Conservation (phyloP, 2,888 invertebrate genomes). For the Patella ulyssiponensis region DNA sequence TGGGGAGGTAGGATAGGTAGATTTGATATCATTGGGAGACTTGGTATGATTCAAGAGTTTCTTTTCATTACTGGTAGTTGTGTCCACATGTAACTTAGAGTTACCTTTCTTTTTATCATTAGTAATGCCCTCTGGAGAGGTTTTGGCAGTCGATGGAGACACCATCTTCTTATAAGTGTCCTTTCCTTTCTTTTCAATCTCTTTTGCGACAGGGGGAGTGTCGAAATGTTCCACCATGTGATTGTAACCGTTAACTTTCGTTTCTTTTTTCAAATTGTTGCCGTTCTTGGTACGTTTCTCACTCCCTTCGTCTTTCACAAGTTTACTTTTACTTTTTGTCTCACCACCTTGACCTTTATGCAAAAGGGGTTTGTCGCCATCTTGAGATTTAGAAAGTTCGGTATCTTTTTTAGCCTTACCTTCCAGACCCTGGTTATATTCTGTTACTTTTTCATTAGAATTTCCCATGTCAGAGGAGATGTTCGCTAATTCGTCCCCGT, state of each 20-base stretch:
- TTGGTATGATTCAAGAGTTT: neutral
- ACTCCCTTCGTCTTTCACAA: neutral
- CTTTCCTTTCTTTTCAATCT: neutral
- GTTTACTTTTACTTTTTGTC: neutral
- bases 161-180: neutral
- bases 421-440: neutral
- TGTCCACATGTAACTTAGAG: neutral
- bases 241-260: neutral
- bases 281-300: neutral
- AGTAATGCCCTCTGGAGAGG: neutral
- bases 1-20: neutral
- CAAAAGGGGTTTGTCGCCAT: neutral
- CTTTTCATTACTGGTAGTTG: neutral
- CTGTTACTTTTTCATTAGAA: slow-evolving; percentile 23
- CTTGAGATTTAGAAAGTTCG: slow-evolving; percentile 4
- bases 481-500: slow-evolving; percentile 3
- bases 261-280: neutral
- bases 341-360: slow-evolving; percentile 23
- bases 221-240: neutral
- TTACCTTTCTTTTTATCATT: neutral
- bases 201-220: neutral
- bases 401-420: slow-evolving; percentile 7
- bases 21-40: slow-evolving; percentile 1
- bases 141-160: neutral
- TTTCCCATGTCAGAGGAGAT: slow-evolving; percentile 26